A percentile compares a stretch with the other conserved stretches of the same genome.
phyloP scores from a whole-genome alignment of 2,797 vertebrate genomes.

The Danio kyathit region DNA sequence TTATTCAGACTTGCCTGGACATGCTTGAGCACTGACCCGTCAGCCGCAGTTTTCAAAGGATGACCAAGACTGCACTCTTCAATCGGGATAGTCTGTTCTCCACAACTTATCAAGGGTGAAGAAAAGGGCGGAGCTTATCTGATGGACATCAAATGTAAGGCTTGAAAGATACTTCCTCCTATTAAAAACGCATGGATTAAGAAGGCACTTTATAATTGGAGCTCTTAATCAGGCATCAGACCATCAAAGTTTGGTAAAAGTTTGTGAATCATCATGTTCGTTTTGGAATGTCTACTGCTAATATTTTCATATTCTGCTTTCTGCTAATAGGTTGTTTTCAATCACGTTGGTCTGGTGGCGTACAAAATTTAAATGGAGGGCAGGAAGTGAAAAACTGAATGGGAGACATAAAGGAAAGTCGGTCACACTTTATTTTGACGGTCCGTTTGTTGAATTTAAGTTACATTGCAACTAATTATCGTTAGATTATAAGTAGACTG shows the following conservation, averaged over 20 bases:
- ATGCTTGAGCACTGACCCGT: constrained; percentile 52
- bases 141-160: background rate
- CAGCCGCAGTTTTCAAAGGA: constrained; percentile 21
- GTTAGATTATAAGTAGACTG: no score
- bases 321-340: background rate
- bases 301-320: background rate
- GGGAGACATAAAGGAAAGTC: no score
- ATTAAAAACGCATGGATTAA: constrained; percentile 25
- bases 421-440: no score
- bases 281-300: background rate
- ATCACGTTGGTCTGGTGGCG: no score
- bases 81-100: background rate
- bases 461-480: no score
- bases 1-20: constrained; percentile 59
- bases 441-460: no score
- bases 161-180: constrained; percentile 39
- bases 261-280: background rate
- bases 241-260: constrained; percentile 42
- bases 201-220: constrained; percentile 51
- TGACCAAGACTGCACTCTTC: constrained; percentile 37
- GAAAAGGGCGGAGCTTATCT: background rate
- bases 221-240: constrained; percentile 51
- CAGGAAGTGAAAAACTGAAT: no score
- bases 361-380: no score
- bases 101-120: constrained; percentile 6